Evolutionary conservation across 2,113 vertebrate genomes (phyloP).

Genomic region (Engraulis encrasicolus): DNA sequence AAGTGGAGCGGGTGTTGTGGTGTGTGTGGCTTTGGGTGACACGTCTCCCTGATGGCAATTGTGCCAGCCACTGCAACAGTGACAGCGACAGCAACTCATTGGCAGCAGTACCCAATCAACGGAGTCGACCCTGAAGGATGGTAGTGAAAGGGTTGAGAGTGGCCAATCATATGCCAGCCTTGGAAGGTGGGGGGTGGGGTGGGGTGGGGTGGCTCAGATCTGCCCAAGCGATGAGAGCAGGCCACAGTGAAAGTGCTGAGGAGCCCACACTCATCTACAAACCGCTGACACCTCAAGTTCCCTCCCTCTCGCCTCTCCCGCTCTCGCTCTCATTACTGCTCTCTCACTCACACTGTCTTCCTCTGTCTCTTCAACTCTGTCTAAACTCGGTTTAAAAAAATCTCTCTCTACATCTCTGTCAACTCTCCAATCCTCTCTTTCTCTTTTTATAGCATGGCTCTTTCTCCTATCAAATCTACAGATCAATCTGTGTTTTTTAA

Average conservation of each 20-base stretch:
- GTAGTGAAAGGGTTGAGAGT: conserved; percentile 20
- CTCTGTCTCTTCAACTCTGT: too few relatives aligned
- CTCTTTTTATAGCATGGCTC: background rate
- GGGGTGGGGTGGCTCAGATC: conserved; percentile 42
- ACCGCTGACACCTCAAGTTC: conserved; percentile 35
- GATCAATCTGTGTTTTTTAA: background rate
- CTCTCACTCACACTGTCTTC: background rate
- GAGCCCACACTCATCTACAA: background rate
- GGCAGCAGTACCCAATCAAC: conserved; percentile 33
- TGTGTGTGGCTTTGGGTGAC: background rate
- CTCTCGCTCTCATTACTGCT: background rate
- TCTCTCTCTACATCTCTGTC: too few relatives aligned
- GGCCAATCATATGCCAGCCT: conserved; percentile 26
- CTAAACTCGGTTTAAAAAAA: too few relatives aligned
- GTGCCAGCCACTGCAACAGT: conserved; percentile 56
- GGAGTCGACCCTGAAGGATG: conserved; percentile 29
- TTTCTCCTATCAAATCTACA: background rate
- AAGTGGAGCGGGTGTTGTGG: too few relatives aligned
- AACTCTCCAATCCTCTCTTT: too few relatives aligned
- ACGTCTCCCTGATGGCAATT: conserved; percentile 49
- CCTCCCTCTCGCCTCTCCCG: background rate
- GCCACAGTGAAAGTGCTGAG: conserved; percentile 44
- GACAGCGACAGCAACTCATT: too few relatives aligned
- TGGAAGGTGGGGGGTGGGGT: background rate
- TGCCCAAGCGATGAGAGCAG: conserved; percentile 26